These are phyloP conservation scores for Drosophila recens DNA, from an alignment of 2,888 invertebrate species.

Conservation along the genomic window DNA sequence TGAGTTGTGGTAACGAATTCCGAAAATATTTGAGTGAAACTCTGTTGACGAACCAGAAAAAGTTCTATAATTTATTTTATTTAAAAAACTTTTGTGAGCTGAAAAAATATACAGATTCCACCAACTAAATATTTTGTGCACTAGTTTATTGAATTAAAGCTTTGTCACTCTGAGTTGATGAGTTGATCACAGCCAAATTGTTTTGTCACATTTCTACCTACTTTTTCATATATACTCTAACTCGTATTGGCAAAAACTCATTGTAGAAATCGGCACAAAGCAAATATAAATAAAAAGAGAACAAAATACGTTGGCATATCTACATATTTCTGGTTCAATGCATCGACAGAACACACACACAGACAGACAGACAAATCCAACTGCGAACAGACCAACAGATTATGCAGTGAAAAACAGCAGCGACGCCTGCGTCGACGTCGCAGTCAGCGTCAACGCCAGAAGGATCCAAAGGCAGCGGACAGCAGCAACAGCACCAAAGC, in stretches of 20 bases:
- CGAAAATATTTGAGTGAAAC: background rate
- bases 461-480: slow-evolving; percentile 41
- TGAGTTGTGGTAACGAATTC: background rate
- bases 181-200: background rate
- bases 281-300: slow-evolving; percentile 25
- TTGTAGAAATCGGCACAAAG: slow-evolving; percentile 15
- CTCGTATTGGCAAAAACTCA: slow-evolving; percentile 9
- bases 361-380: slow-evolving; percentile 23
- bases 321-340: slow-evolving; percentile 79
- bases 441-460: background rate
- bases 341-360: slow-evolving; percentile 50
- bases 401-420: slow-evolving; percentile 33
- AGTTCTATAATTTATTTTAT: background rate
- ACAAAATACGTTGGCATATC: slow-evolving; percentile 65
- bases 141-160: slow-evolving; percentile 6
- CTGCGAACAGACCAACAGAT: slow-evolving; percentile 32
- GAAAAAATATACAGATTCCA: background rate
- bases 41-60: background rate
- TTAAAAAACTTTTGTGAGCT: background rate
- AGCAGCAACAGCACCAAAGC: slow-evolving; percentile 35
- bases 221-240: background rate
- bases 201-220: background rate
- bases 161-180: slow-evolving; percentile 2
- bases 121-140: background rate
- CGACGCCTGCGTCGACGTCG: slow-evolving; percentile 10